These are phyloP conservation scores for Allobates femoralis DNA, from an alignment of 2,797 vertebrate genomes.

Conservation along the genomic window DNA sequence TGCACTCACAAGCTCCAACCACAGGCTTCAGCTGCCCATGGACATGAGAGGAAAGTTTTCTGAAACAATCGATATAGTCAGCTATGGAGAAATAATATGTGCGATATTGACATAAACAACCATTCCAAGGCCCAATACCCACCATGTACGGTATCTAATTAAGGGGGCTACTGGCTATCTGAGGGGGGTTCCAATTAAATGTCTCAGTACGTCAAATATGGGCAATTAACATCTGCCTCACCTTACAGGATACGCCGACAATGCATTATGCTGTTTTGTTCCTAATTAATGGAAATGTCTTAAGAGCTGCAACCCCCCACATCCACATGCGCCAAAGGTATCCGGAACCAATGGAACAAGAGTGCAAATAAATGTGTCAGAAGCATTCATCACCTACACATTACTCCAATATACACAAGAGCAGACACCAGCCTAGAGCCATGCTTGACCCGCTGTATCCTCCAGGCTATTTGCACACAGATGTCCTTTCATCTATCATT, in stretches of 20 bases:
- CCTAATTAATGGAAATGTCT: no score
- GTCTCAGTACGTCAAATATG: background rate
- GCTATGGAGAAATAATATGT: background rate
- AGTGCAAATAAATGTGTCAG: background rate
- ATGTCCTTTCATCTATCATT: background rate
- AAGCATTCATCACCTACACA: background rate
- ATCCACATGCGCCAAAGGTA: no score
- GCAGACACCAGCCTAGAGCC: background rate
- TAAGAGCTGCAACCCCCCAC: no score
- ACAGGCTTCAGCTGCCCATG: background rate
- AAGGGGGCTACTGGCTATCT: background rate
- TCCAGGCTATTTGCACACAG: background rate
- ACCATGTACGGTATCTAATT: no score
- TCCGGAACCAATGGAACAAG: background rate
- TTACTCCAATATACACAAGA: background rate
- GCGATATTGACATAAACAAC: background rate
- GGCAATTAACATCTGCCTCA: background rate
- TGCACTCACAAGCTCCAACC: slow-evolving; percentile 1
- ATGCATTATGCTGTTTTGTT: no score
- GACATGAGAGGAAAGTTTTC: background rate
- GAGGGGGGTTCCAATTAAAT: background rate
- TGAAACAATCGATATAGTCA: background rate
- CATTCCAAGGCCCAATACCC: background rate
- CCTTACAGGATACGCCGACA: background rate
- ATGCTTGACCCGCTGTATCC: background rate